Evolutionary conservation across 2,888 invertebrate species (phyloP).

Genomic region (Melanostoma mellinum): DNA sequence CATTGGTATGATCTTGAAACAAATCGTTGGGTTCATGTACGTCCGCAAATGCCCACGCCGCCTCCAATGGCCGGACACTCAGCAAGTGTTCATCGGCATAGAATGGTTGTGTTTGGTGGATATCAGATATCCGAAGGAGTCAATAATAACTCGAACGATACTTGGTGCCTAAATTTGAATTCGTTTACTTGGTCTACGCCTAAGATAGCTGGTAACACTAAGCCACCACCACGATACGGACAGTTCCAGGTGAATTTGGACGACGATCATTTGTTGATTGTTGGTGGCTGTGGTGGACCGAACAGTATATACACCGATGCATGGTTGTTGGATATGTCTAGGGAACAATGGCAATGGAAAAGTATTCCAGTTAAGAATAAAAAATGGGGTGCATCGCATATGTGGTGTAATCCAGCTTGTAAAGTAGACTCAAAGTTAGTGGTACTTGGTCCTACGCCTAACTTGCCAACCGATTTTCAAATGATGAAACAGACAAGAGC

Average conservation of each 20-base stretch:
- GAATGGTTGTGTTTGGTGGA: conserved; percentile 93
- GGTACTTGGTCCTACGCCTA: conserved; percentile 84
- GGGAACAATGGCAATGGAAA: conserved; percentile 88
- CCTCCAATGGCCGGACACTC: conserved; percentile 93
- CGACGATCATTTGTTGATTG: conserved; percentile 89
- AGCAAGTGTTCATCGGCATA: conserved; percentile 90
- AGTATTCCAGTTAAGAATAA: conserved; percentile 89
- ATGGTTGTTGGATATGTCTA: conserved; percentile 93
- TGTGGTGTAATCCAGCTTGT: conserved; percentile 97
- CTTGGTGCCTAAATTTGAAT: conserved; percentile 93
- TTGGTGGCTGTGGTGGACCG: conserved; percentile 94
- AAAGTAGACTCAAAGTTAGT: conserved; percentile 89
- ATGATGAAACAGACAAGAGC: conserved; percentile 80
- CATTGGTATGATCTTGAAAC: conserved; percentile 92
- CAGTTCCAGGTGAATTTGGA: conserved; percentile 95
- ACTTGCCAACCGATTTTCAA: conserved; percentile 81
- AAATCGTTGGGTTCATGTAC: conserved; percentile 88
- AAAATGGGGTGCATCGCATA: conserved; percentile 91
- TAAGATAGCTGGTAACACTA: conserved; percentile 84
- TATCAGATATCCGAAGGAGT: conserved; percentile 83
- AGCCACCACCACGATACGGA: conserved; percentile 93
- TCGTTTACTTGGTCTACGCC: conserved; percentile 91
- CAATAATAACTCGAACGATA: conserved; percentile 88
- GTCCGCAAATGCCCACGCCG: conserved; percentile 76
- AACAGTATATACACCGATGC: conserved; percentile 94